Evolutionary conservation across 30 jellyfish, hydroid and myxozoan genomes (phyloP).

Genomic region (Turritopsis dohrnii): DNA sequence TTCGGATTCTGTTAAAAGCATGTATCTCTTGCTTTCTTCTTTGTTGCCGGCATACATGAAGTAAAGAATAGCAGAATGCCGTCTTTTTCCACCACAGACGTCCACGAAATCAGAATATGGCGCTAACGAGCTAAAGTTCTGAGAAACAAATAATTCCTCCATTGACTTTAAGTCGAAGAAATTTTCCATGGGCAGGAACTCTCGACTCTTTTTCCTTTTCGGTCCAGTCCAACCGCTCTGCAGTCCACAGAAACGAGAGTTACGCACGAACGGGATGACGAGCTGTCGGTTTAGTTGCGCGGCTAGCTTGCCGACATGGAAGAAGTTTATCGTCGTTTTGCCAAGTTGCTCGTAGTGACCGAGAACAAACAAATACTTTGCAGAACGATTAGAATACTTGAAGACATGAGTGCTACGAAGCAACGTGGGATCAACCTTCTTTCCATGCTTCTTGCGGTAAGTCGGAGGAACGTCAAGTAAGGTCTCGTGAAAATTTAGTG

Average conservation of each 20-base stretch:
- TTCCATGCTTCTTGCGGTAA: background rate
- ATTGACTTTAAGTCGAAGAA: constrained; percentile 54
- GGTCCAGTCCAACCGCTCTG: constrained; percentile 88
- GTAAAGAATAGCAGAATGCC: constrained; percentile 36
- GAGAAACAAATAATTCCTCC: constrained; percentile 35
- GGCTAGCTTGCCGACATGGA: constrained; percentile 83
- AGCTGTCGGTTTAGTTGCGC: constrained; percentile 39
- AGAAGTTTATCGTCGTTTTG: constrained; percentile 66
- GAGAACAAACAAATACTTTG: constrained; percentile 45
- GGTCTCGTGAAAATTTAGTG: background rate
- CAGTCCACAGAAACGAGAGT: constrained; percentile 88
- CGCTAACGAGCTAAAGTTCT: constrained; percentile 41
- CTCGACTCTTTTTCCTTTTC: constrained; percentile 57
- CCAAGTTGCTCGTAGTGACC: constrained; percentile 99
- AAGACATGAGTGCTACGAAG: background rate
- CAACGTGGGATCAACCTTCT: constrained; percentile 18
- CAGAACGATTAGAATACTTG: background rate
- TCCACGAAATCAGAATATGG: background rate
- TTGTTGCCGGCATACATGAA: constrained; percentile 50
- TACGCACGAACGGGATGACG: constrained; percentile 76
- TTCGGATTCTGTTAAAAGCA: constrained; percentile 43
- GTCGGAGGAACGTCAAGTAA: background rate
- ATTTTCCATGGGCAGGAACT: constrained; percentile 69
- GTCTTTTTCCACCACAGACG: constrained; percentile 13
- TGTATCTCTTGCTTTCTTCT: constrained; percentile 21